Percentiles rank a stretch among this genome's conserved stretches.
Evolutionary conservation across 2,888 invertebrate species (phyloP).

Genomic region (Eristalinus sepulchralis): DNA sequence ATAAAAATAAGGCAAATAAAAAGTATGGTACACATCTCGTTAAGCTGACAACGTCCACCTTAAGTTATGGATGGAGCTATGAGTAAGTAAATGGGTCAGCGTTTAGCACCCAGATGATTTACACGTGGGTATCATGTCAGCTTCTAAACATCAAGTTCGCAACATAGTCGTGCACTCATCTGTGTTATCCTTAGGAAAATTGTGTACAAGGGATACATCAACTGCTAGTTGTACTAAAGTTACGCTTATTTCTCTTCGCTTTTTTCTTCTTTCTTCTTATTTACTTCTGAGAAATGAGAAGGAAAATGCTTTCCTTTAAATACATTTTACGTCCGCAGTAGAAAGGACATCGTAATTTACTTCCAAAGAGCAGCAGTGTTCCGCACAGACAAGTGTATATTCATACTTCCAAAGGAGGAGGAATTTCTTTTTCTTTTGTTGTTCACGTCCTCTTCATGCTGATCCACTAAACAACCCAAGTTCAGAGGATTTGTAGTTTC

Average conservation of each 20-base stretch:
- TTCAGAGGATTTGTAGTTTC: constrained; percentile 13
- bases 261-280: constrained; percentile 9
- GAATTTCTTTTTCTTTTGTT: constrained; percentile 4
- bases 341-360: constrained; percentile 48
- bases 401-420: constrained; percentile 7
- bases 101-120: neutral
- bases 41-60: neutral
- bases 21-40: too few relatives aligned
- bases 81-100: neutral
- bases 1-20: too few relatives aligned
- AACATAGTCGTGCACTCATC: constrained; percentile 9
- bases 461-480: neutral
- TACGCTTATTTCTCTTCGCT: neutral
- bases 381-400: neutral
- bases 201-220: neutral
- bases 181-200: constrained; percentile 11
- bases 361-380: neutral
- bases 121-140: neutral
- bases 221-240: constrained; percentile 20
- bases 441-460: neutral
- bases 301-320: constrained; percentile 24
- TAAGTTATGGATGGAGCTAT: neutral
- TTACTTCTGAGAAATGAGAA: neutral
- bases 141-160: neutral
- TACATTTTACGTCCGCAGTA: constrained; percentile 36